Base-by-base conservation (phyloP, 1,140 invertebrate genomes). In the Steinernema feltiae region DNA sequence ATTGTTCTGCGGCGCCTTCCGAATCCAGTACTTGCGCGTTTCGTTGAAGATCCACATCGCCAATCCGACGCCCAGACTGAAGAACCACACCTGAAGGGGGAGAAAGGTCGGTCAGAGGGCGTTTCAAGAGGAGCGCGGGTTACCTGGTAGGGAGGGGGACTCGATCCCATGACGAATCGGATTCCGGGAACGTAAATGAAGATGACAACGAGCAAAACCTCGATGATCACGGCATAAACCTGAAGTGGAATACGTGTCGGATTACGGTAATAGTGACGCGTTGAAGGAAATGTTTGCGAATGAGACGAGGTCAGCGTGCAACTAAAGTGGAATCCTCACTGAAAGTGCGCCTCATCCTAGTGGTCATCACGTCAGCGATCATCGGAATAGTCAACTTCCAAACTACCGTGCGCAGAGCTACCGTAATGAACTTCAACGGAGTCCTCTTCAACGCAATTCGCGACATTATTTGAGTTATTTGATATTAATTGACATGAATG, bases 31-130 rank as follows among this genome's bases (percentile, higher is more conserved):
- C 29, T 80, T 80, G 31, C 78, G 48, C 18, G 70, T 2, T 32
- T 80, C 78, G 74, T 80, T 79, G 77, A 79, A 80, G 18, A 79
- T 29, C 76, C 76, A 79, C 41, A 79, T 77, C 27, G 35, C 32
- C 69, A 79, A 72, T 0, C 78, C 76, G 76, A 78, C 76, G 30
- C 32, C 71, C 31, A 78, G 46, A 2, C 72, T 48, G 72, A 78
- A 69, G 27, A 78, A 46, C 77, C 77, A 78, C 27, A 48, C 48
- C 71, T 76, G 32, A 30, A 74, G 63, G 32, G n/a, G 30, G 21
- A 24, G 21, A 71, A 71, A 2, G 32, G 21, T 2, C 1, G 30
- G 30, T 15, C 17, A 12, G 2, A 32, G 7, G 70, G 24, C 63
- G 7, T 3, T 1, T 7, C n/a, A n/a, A 30, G 29, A 75, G 18